Conservation (phyloP, 1,140 invertebrate genomes). For the Anthonomus grandis region DNA sequence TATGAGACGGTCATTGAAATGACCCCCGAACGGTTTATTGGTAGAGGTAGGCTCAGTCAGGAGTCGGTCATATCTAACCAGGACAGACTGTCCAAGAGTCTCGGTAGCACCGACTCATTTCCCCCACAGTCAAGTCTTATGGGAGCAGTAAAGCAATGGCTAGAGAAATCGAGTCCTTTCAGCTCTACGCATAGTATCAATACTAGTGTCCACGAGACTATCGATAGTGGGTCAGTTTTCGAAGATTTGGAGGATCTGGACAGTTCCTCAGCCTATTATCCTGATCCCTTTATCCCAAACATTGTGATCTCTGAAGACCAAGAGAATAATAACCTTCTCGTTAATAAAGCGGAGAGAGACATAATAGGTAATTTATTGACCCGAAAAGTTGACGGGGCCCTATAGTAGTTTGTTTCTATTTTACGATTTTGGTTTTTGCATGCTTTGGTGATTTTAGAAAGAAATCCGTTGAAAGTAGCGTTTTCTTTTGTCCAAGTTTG, state of each 20-base stretch:
- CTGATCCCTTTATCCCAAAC: too few relatives aligned
- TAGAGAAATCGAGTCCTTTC: constrained; percentile 37
- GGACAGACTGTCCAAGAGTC: constrained; percentile 31
- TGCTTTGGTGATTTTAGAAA: constrained; percentile 12
- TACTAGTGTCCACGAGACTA: constrained; percentile 26
- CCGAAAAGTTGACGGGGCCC: constrained; percentile 36
- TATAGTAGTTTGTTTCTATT: constrained; percentile 42
- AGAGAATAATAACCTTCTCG: constrained; percentile 15
- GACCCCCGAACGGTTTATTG: constrained; percentile 39
- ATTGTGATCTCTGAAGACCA: constrained; percentile 15
- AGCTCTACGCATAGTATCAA: constrained; percentile 32
- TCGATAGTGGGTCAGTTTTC: constrained; percentile 25
- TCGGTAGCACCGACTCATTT: constrained; percentile 39
- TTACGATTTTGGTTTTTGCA: too few relatives aligned
- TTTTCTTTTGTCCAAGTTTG: constrained; percentile 16
- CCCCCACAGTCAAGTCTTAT: constrained; percentile 41
- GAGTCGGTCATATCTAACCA: constrained; percentile 32
- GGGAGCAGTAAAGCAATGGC: constrained; percentile 43
- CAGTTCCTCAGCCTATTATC: too few relatives aligned
- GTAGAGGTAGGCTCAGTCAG: constrained; percentile 30
- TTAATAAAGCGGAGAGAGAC: not conserved
- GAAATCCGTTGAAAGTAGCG: too few relatives aligned
- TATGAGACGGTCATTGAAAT: constrained; percentile 39
- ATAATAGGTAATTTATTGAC: constrained; percentile 37
- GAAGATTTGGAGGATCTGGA: constrained; percentile 33